phyloP scores from a whole-genome alignment of 2,888 invertebrate genomes.

The Hypomecis punctinalis region DNA sequence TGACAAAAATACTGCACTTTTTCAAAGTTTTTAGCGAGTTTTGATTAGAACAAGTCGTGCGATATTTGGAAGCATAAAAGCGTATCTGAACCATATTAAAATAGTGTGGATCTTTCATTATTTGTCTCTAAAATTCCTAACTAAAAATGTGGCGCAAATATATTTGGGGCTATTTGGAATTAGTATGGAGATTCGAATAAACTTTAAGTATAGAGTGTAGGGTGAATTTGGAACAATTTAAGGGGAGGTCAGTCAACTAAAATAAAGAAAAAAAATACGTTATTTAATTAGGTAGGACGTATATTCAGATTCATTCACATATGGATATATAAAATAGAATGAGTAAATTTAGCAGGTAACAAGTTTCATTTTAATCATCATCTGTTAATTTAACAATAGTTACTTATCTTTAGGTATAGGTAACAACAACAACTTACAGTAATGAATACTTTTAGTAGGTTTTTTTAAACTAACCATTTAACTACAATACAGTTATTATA shows the following conservation, averaged over 20 bases:
- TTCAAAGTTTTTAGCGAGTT: too few relatives aligned
- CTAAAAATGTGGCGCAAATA: not conserved
- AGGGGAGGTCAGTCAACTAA: not conserved
- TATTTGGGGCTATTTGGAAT: constrained; percentile 1
- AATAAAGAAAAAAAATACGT: not conserved
- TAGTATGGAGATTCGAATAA: constrained; percentile 4
- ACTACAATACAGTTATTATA: not conserved
- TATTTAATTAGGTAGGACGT: not conserved
- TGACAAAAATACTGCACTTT: too few relatives aligned
- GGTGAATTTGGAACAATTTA: constrained; percentile 1
- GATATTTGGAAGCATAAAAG: constrained; percentile 5
- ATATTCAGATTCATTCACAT: not conserved
- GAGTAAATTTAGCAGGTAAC: constrained; percentile 1
- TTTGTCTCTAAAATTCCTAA: not conserved
- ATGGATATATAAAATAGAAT: not conserved
- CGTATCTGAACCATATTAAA: not conserved
- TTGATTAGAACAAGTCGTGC: not conserved
- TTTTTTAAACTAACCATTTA: too few relatives aligned
- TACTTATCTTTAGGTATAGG: constrained; percentile 1
- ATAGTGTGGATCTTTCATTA: not conserved
- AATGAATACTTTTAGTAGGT: constrained; percentile 2
- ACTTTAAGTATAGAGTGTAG: not conserved
- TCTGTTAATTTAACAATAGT: not conserved
- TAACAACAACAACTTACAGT: not conserved
- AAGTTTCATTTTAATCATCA: constrained; percentile 1